These are phyloP conservation scores for Ctenomys sociabilis DNA, from an alignment of 2,113 vertebrate species.

Conservation along the genomic window DNA sequence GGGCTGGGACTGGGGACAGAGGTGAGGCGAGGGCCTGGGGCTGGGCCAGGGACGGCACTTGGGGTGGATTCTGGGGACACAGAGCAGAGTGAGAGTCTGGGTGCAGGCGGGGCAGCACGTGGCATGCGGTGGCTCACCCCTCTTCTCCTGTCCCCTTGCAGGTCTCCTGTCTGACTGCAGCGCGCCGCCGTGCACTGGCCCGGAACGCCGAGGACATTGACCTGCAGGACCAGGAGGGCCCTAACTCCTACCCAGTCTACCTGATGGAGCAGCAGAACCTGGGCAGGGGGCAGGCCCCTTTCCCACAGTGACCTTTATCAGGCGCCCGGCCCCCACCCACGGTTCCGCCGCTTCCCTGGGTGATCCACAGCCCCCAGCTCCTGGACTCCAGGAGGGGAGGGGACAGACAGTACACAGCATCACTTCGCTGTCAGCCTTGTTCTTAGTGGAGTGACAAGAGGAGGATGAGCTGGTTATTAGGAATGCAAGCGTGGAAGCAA, in stretches of 20 bases:
- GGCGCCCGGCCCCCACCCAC: not conserved
- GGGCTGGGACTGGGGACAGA: not conserved
- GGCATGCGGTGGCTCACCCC: not conserved
- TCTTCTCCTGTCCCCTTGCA: not conserved
- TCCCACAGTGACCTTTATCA: not conserved
- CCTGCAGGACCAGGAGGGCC: not conserved
- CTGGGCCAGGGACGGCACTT: not conserved
- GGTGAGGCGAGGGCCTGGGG: not conserved
- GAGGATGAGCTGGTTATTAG: not conserved
- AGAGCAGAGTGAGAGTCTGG: not conserved
- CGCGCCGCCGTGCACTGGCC: fast-evolving
- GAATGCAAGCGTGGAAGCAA: not conserved
- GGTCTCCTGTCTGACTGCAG: not conserved
- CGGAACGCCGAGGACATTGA: not conserved
- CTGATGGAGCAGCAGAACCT: conserved; percentile 78
- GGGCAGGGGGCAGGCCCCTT: conserved; percentile 12
- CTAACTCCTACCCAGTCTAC: conserved; percentile 77
- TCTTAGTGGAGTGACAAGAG: not conserved
- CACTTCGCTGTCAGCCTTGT: not conserved
- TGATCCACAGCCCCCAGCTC: not conserved
- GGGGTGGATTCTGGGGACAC: not conserved
- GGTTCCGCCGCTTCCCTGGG: not conserved
- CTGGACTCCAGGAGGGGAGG: conserved; percentile 10
- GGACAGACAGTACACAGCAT: not conserved
- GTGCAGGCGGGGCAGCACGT: not conserved